Evolutionary conservation across 2,113 vertebrate genomes (phyloP), one percentile per base, ranked within the genome.

Genomic region (Syngnathus typhle): DNA sequence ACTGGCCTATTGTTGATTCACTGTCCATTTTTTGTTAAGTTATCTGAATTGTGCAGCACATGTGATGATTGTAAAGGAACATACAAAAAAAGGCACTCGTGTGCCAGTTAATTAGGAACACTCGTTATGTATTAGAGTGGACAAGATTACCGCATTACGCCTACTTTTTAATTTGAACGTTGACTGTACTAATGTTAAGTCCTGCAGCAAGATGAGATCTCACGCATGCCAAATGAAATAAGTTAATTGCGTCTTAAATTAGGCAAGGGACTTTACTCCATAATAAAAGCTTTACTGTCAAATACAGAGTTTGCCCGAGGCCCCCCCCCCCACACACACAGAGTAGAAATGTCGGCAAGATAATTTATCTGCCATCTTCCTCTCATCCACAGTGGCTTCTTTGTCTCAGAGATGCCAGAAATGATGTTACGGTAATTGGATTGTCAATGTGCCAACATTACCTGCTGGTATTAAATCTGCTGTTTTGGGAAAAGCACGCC

Each of bases 251-350:
- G 47, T 63, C 43, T 70, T 68, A 58, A 69, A 69, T 61, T 61
- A 21, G 21, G 60, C 3, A 13, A 44, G 9, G 21, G 46, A 44
- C 75, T 80, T 75, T 71, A 77, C 74, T 61, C 9, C 21, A 69
- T 80, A 81, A 85, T 87, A 82, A 84, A 85, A 81, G 76, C 65
- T 78, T 72, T 52, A 71, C 60, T 70, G 75, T 85, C 54, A 76
- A 78, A 79, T 77, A 44, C 41, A n/a, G 63, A 76, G 68, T 43
- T 71, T 71, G 73, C 76, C 66, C 1, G 69, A 68, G 81, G 72
- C 62, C 27, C 55, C 55, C 55, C 7, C 23, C 23, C 23, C 23
- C 23, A 23, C 23, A 1, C 55, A 16, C 27, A 58, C 27, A 58
- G 67, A 69, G 64, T 71, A 65, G 68, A 72, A 61, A n/a, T 62